Percentiles rank a stretch among this genome's conserved stretches.
These are phyloP conservation scores for Drosophila lacicola DNA, from an alignment of 2,888 invertebrate genomes.

Conservation along the genomic window DNA sequence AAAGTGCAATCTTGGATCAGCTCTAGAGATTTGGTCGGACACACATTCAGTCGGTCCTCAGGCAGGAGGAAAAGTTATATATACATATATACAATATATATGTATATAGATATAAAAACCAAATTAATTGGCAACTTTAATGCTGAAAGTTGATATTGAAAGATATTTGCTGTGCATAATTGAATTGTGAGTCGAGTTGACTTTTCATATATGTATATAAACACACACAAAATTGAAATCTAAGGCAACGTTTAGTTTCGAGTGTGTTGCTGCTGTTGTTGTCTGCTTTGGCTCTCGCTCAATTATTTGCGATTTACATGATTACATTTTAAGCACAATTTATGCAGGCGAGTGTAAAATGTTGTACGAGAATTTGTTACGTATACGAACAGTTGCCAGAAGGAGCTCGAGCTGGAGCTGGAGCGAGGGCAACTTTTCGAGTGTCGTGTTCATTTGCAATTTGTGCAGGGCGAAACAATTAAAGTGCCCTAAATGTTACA, in stretches of 20 bases:
- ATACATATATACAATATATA: no score
- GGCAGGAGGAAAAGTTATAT: no score
- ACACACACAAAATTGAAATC: conserved; percentile 38
- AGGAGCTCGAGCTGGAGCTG: conserved; percentile 3
- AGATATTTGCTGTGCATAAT: conserved; percentile 34
- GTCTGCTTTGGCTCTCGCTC: conserved; percentile 35
- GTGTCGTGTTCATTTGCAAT: conserved; percentile 80
- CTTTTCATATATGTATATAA: conserved; percentile 8
- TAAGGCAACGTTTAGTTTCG: conserved; percentile 32
- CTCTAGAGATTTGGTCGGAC: no score
- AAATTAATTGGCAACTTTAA: no score
- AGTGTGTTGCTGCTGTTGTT: conserved; percentile 18
- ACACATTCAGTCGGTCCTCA: no score
- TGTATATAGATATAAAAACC: no score
- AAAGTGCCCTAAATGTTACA: conserved; percentile 63
- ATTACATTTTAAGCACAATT: conserved; percentile 75
- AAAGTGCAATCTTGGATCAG: no score
- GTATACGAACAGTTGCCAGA: conserved; percentile 59
- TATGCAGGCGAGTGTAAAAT: conserved; percentile 67
- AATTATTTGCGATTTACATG: conserved; percentile 73
- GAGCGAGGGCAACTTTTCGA: conserved; percentile 62
- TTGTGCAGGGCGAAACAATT: conserved; percentile 75
- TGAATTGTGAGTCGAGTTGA: conserved; percentile 43
- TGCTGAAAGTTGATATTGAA: conserved; percentile 10
- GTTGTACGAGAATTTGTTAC: conserved; percentile 57